Percentiles rank a stretch among this genome's conserved stretches.
Evolutionary conservation across 2,797 vertebrate species (phyloP).

Genomic region (Platyrinchus mystaceus): DNA sequence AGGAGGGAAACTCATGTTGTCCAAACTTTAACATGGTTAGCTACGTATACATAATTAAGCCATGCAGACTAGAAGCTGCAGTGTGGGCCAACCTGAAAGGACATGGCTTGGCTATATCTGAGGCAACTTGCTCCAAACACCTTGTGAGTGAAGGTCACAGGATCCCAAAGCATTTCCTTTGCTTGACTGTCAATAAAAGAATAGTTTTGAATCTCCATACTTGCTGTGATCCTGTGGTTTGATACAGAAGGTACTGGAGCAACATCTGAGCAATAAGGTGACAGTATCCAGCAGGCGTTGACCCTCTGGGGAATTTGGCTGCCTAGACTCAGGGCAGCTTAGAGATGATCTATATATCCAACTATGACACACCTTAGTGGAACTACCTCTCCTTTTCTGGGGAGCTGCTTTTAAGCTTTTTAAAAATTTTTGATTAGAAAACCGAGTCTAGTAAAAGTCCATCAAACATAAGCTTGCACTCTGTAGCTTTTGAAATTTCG

Average conservation of each 20-base stretch:
- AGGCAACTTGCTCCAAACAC: background rate
- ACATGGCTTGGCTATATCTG: background rate
- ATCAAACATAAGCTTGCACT: background rate
- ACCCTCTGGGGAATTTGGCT: background rate
- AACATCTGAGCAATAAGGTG: background rate
- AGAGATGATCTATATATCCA: background rate
- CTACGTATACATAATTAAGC: background rate
- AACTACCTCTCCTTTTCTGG: background rate
- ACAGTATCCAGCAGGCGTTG: too few species aligned
- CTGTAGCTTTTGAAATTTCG: background rate
- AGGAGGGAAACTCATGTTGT: background rate
- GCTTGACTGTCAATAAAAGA: background rate
- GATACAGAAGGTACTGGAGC: background rate
- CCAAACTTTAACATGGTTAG: background rate
- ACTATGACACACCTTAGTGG: background rate
- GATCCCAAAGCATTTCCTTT: background rate
- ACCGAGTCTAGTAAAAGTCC: background rate
- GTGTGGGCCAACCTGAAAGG: background rate
- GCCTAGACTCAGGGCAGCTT: background rate
- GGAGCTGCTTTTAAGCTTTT: background rate
- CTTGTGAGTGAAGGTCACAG: background rate
- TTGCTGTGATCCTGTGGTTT: background rate
- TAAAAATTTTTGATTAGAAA: background rate
- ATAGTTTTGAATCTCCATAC: background rate
- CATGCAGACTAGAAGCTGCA: background rate